Evolutionary conservation across 2,113 vertebrate species (phyloP).

Genomic region (Lepus timidus): DNA sequence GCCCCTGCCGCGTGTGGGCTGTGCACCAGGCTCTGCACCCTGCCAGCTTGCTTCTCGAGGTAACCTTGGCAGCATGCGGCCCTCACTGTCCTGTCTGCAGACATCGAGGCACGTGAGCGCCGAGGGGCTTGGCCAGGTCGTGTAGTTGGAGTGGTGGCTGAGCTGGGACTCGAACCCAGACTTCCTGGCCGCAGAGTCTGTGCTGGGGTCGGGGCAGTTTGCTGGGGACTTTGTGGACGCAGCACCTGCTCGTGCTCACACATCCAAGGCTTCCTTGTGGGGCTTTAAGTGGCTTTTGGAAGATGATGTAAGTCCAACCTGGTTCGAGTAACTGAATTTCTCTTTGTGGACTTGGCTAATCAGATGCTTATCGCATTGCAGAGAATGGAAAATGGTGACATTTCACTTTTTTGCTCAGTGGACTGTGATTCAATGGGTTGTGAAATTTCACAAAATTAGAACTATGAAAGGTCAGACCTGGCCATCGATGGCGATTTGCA

Average conservation of each 20-base stretch:
- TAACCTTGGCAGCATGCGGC: not conserved
- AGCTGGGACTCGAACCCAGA: not conserved
- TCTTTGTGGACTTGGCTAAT: not conserved
- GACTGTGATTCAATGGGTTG: not conserved
- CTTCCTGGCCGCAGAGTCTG: not conserved
- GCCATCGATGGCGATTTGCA: not conserved
- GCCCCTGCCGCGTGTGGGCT: not conserved
- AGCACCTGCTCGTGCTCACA: not conserved
- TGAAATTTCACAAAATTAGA: slow-evolving; percentile 4
- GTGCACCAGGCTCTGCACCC: not conserved
- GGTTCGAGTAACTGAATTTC: not conserved
- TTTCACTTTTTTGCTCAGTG: not conserved
- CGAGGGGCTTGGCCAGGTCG: not conserved
- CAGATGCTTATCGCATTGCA: not conserved
- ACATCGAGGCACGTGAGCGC: not conserved
- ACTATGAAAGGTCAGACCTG: not conserved
- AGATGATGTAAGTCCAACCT: not conserved
- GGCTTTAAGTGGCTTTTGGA: not conserved
- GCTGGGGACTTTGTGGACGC: not conserved
- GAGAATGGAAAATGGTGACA: not conserved
- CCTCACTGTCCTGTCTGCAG: too few species aligned
- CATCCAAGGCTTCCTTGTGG: not conserved
- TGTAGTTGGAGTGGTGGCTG: not conserved
- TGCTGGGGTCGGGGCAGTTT: not conserved
- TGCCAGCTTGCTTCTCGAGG: not conserved